Evolutionary conservation across 2,113 vertebrate genomes (phyloP).

Genomic region (Corythornis cristatus): DNA sequence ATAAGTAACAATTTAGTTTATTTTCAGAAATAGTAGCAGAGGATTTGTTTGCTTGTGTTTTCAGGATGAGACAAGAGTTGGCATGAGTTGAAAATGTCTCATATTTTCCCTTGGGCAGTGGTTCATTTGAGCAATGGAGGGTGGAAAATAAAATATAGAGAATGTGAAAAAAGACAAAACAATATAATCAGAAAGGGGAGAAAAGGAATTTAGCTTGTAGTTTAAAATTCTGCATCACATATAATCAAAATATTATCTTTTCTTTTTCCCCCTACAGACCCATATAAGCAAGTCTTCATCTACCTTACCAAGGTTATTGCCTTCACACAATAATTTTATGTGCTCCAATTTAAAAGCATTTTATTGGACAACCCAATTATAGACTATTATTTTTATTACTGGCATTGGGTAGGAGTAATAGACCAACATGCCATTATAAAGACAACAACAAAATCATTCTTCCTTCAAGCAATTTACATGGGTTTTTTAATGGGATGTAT

Average conservation of each 20-base stretch:
- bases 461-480: neutral
- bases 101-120: neutral
- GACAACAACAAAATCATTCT: slow-evolving; percentile 14
- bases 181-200: neutral
- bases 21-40: neutral
- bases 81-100: neutral
- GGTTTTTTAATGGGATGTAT: neutral
- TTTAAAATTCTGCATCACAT: neutral
- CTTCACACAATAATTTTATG: neutral
- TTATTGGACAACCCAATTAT: slow-evolving; percentile 21
- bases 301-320: neutral
- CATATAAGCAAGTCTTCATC: neutral
- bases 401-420: neutral
- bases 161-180: neutral
- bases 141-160: neutral
- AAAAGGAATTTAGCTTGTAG: neutral
- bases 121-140: neutral
- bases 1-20: neutral
- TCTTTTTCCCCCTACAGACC: neutral
- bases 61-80: neutral
- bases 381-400: slow-evolving; percentile 35
- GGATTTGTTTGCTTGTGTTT: neutral
- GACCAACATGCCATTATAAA: neutral
- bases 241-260: neutral
- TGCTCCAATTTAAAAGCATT: neutral